Evolutionary conservation across 2,888 invertebrate genomes (phyloP).

Genomic region (Agrochola litura): DNA sequence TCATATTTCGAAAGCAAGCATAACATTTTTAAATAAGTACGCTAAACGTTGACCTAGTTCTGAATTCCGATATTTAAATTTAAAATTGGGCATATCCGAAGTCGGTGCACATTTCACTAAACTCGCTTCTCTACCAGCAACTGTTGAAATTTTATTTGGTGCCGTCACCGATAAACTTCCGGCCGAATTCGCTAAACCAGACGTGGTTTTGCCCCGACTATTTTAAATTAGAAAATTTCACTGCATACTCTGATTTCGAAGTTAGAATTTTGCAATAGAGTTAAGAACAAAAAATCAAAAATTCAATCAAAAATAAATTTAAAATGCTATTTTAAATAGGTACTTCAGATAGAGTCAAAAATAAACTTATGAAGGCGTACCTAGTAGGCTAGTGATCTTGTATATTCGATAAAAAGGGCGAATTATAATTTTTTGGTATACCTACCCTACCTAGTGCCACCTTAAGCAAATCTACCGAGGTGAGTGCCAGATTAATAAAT

Average conservation of each 20-base stretch:
- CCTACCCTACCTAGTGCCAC: not conserved
- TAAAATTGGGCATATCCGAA: conserved; percentile 71
- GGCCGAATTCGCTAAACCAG: conserved; percentile 66
- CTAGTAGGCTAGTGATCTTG: not conserved
- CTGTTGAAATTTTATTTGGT: conserved; percentile 78
- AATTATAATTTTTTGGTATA: not conserved
- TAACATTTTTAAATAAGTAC: conserved; percentile 36
- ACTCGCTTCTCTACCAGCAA: conserved; percentile 62
- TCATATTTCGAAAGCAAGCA: conserved; percentile 18
- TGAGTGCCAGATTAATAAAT: not conserved
- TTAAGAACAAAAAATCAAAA: not conserved
- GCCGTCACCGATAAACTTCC: conserved; percentile 65
- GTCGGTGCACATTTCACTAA: conserved; percentile 70
- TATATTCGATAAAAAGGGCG: not conserved
- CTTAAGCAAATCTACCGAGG: not conserved
- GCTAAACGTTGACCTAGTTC: conserved; percentile 53
- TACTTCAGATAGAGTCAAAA: not conserved
- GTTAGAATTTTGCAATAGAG: conserved; percentile 51
- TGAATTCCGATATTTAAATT: conserved; percentile 72
- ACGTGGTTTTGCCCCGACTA: conserved; percentile 65
- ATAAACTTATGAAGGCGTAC: not conserved
- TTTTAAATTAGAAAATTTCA: conserved; percentile 75
- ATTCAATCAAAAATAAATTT: no score
- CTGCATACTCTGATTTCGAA: conserved; percentile 63
- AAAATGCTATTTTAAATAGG: not conserved